Percentiles rank a stretch among this genome's conserved stretches.
These are phyloP conservation scores for Hippasteria phrygiana DNA, from an alignment of 53 echinoderm and acorn worm species.

Conservation along the genomic window DNA sequence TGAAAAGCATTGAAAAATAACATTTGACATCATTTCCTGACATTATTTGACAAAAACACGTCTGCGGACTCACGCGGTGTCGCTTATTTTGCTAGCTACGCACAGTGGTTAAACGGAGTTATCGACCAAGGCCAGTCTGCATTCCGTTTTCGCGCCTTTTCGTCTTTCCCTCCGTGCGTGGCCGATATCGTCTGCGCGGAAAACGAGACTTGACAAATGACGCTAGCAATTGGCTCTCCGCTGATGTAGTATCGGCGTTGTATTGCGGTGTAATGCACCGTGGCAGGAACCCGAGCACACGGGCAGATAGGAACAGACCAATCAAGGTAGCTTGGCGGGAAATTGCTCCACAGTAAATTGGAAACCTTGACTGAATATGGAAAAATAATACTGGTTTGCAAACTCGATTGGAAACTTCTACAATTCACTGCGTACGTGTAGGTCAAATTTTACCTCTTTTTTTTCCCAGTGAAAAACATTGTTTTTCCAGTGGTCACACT, in stretches of 20 bases:
- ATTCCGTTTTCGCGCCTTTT: constrained; percentile 40
- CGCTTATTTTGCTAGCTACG: background rate
- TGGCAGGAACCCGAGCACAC: background rate
- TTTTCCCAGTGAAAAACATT: no score
- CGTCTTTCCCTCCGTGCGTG: background rate
- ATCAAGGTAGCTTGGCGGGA: background rate
- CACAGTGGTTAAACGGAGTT: background rate
- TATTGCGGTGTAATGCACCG: background rate
- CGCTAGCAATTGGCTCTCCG: background rate
- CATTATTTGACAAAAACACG: no score
- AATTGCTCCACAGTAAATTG: background rate
- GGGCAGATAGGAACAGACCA: background rate
- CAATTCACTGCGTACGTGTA: no score
- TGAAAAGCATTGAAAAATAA: no score
- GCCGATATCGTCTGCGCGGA: background rate
- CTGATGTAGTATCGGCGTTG: background rate
- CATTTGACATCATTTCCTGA: no score
- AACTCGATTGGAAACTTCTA: no score
- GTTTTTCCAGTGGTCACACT: no score
- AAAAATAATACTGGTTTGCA: background rate
- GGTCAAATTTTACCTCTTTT: no score
- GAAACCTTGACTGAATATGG: background rate
- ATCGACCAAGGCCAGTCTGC: constrained; percentile 34
- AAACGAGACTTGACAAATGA: constrained; percentile 9
- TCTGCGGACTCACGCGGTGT: no score